Conservation (phyloP, 1,140 invertebrate species). For the Brevipalpus yothersi region DNA sequence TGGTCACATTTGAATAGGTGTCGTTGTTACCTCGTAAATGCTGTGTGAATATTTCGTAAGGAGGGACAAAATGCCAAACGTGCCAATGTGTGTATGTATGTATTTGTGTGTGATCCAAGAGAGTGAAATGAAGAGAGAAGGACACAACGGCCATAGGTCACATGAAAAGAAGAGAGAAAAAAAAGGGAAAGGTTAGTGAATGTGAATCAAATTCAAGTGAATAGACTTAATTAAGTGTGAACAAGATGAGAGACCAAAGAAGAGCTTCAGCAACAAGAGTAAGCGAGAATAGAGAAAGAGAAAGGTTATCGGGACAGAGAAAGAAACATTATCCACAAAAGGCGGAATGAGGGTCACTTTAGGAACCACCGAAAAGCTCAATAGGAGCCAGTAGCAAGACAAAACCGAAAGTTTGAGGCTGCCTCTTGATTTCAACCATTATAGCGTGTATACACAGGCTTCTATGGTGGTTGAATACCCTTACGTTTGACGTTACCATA, state of each 20-base stretch:
- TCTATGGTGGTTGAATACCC: neutral
- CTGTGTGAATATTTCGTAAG: slow-evolving; percentile 22
- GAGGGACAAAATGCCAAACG: neutral
- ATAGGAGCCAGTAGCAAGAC: neutral
- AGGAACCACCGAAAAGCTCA: neutral
- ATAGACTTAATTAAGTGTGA: neutral
- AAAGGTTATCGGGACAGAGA: slow-evolving; percentile 2
- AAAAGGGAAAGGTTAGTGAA: neutral
- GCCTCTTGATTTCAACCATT: neutral
- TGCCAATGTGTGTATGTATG: too few species aligned
- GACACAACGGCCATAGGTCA: too few species aligned
- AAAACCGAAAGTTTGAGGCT: neutral
- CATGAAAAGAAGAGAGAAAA: neutral
- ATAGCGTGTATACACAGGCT: neutral
- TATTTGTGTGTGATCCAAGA: too few species aligned
- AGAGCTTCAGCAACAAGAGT: too few species aligned
- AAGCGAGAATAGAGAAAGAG: neutral
- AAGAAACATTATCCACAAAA: slow-evolving; percentile 1
- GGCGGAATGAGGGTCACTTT: neutral
- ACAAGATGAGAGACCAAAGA: neutral
- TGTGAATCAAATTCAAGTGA: neutral
- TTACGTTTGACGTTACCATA: neutral
- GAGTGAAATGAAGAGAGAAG: too few species aligned
- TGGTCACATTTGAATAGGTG: slow-evolving; percentile 47
- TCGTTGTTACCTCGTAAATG: slow-evolving; percentile 51